These are phyloP conservation scores for Drosophila chauvacae DNA, from an alignment of 1,140 invertebrate genomes.

Conservation along the genomic window DNA sequence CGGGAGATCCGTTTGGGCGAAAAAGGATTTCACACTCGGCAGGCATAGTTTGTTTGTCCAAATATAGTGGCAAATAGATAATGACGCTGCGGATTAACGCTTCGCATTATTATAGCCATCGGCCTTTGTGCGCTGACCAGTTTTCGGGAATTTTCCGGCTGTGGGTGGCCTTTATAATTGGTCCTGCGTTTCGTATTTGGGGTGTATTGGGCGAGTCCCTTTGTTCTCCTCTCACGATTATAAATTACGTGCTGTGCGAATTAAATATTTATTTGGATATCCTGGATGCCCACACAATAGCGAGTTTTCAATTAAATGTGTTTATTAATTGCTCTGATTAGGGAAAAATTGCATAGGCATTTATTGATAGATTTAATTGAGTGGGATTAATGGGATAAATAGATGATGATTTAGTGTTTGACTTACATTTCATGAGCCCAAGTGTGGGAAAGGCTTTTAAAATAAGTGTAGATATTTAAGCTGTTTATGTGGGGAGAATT, in stretches of 20 bases:
- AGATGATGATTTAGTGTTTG: not conserved
- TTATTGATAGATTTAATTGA: slow-evolving; percentile 17
- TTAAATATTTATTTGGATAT: slow-evolving; percentile 41
- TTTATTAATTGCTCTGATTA: slow-evolving; percentile 30
- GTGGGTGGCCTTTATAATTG: slow-evolving; percentile 53
- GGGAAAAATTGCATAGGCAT: not conserved
- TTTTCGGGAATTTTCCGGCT: slow-evolving; percentile 37
- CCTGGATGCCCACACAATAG: slow-evolving; percentile 9
- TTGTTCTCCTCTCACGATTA: slow-evolving; percentile 53
- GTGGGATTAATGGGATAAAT: not conserved
- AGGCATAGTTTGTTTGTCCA: slow-evolving; percentile 46
- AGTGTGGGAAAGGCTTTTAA: not conserved
- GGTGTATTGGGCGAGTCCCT: slow-evolving; percentile 16
- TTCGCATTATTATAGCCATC: slow-evolving; percentile 59
- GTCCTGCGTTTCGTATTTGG: slow-evolving; percentile 6
- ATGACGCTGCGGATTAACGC: slow-evolving; percentile 75
- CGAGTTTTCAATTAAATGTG: slow-evolving; percentile 22
- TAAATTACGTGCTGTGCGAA: slow-evolving; percentile 46
- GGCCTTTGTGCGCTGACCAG: slow-evolving; percentile 33
- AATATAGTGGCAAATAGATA: slow-evolving; percentile 74
- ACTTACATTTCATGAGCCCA: not conserved
- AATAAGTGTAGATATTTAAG: no score
- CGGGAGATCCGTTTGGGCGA: slow-evolving; percentile 63
- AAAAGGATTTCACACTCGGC: slow-evolving; percentile 79
- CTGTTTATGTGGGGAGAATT: not conserved